Evolutionary conservation across 2,888 invertebrate genomes (phyloP).

Genomic region (Diaphora mendica): DNA sequence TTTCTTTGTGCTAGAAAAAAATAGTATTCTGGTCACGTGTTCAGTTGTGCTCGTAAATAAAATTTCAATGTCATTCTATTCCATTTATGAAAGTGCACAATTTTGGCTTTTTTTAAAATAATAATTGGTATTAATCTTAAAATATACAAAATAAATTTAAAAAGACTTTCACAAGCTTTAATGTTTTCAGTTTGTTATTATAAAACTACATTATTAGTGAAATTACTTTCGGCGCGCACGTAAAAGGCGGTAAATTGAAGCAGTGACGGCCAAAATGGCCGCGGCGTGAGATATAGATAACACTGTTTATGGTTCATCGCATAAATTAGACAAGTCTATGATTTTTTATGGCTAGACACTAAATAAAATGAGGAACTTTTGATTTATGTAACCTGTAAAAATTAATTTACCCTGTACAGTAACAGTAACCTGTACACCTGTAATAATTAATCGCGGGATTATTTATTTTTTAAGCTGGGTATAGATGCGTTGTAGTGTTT

Average conservation of each 20-base stretch:
- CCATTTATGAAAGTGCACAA: neutral
- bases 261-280: slow-evolving; percentile 24
- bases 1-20: slow-evolving; percentile 5
- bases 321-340: slow-evolving; percentile 1
- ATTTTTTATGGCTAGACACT: neutral
- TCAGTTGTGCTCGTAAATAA: neutral
- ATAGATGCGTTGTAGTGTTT: neutral
- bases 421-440: too few relatives aligned
- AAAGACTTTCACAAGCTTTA: slow-evolving; percentile 40
- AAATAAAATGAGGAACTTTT: neutral
- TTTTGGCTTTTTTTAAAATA: neutral
- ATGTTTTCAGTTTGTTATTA: slow-evolving; percentile 31
- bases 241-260: slow-evolving; percentile 30
- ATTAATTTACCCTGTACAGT: too few relatives aligned
- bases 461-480: neutral
- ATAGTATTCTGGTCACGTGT: neutral
- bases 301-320: slow-evolving; percentile 17
- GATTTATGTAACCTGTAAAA: neutral
- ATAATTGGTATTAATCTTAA: slow-evolving; percentile 24
- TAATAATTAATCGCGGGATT: neutral
- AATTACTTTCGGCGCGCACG: slow-evolving; percentile 29
- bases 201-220: slow-evolving; percentile 24
- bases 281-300: slow-evolving; percentile 2
- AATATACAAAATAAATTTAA: slow-evolving; percentile 37
- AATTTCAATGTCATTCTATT: slow-evolving; percentile 7